Evolutionary conservation across 1,140 invertebrate species (phyloP), one percentile per base, ranked within the genome.

Genomic region (Zaprionus africanus): DNA sequence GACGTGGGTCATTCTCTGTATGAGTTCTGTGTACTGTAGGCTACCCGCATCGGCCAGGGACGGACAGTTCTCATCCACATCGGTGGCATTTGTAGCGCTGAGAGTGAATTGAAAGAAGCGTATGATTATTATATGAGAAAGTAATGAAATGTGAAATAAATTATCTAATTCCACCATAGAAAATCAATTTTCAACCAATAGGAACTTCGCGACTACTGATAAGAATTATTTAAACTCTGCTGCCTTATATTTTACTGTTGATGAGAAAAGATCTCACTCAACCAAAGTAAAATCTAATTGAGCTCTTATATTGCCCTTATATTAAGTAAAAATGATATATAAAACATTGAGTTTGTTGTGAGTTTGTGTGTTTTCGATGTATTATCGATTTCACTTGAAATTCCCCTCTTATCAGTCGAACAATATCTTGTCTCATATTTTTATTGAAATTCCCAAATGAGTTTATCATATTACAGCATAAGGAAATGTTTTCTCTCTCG

Each of bases 1-100:
- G 9, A 91, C 88, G 56, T 92, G 91, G 4, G 91, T 92, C 66
- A 92, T 70, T 17, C 86, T 68, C 19, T 90, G 82, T 13, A 92
- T 91, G 1, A 92, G 86, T 58, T 92, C 91, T 0, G 91, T 81
- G 12, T 92, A 91, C 46, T 92, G 91, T 12, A 92, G 61, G 7
- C 22, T 78, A 0, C 67, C 64, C 2, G 91, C 90, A 71, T 92
- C 73, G 13, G 64, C 60, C 51, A 92, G 26, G 1, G 84, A 65
- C 12, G 91, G 91, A 28, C 91, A 92, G 6, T 92, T 85, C 28
- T 83, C 78, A 6, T 88, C 82, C 2, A 82, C 83, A 0, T 22
- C 60, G 34, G 60, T 76, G n/a, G 60, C 69, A 49, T 69, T 79
- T 17, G 38, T 43, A 61, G 84, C 80, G 11, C 84, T 87, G 5